Conservation (phyloP, 1,140 invertebrate genomes). For the Conopomorpha cramerella region DNA sequence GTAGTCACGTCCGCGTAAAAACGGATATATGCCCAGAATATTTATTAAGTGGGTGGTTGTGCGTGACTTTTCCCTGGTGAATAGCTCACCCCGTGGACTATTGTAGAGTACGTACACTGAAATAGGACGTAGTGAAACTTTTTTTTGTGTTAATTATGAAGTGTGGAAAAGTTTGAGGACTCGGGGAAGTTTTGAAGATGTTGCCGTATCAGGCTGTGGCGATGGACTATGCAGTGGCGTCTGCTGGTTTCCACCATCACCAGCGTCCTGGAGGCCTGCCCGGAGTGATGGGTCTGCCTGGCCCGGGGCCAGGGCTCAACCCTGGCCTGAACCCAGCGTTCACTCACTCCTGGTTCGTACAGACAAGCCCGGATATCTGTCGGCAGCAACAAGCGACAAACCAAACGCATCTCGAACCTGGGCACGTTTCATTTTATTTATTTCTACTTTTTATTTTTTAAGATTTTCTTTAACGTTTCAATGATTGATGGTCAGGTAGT, state of each 20-base stretch:
- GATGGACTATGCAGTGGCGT: slow-evolving; percentile 82
- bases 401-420: slow-evolving; percentile 84
- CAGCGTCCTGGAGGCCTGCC: slow-evolving; percentile 71
- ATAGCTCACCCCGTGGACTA: slow-evolving; percentile 42
- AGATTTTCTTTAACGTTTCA: slow-evolving; percentile 14
- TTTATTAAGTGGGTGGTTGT: slow-evolving; percentile 59
- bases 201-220: slow-evolving; percentile 86
- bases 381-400: slow-evolving; percentile 74
- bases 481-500: slow-evolving; percentile 13
- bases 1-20: slow-evolving; percentile 56
- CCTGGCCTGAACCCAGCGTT: slow-evolving; percentile 67
- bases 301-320: slow-evolving; percentile 50
- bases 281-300: slow-evolving; percentile 63
- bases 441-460: slow-evolving; percentile 60
- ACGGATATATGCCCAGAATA: slow-evolving; percentile 60
- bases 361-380: slow-evolving; percentile 81
- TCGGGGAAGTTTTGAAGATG: slow-evolving; percentile 60
- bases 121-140: too few relatives aligned
- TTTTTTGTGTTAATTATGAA: slow-evolving; percentile 40
- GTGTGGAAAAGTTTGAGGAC: slow-evolving; percentile 20
- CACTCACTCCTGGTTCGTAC: slow-evolving; percentile 91
- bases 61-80: slow-evolving; percentile 55
- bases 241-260: slow-evolving; percentile 73
- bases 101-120: slow-evolving; percentile 34
- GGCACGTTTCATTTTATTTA: slow-evolving; percentile 75